These are phyloP conservation scores for Pipra filicauda DNA, from an alignment of 2,113 vertebrate genomes.

Conservation along the genomic window DNA sequence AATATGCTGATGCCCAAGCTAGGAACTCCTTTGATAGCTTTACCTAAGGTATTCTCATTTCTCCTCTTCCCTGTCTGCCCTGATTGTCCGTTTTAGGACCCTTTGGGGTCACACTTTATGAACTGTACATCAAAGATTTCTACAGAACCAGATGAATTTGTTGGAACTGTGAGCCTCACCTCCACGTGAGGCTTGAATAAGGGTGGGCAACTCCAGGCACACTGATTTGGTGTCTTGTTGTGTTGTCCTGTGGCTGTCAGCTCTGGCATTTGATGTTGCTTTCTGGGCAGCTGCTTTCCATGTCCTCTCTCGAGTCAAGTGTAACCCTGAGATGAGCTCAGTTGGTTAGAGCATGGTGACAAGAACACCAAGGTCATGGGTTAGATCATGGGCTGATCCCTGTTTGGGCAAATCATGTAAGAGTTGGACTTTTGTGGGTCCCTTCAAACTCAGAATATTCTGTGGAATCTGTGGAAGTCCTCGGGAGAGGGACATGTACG, in stretches of 20 bases:
- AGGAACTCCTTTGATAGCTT: background rate
- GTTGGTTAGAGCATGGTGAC: background rate
- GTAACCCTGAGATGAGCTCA: background rate
- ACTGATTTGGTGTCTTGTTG: background rate
- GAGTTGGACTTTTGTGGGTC: background rate
- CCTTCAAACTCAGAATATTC: background rate
- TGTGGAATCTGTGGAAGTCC: background rate
- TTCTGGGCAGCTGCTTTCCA: background rate
- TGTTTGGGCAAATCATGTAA: background rate
- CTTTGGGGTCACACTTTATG: background rate
- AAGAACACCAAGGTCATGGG: background rate
- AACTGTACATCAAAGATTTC: background rate
- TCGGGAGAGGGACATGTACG: background rate
- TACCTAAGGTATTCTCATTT: background rate
- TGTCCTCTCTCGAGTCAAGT: background rate
- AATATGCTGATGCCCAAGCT: background rate
- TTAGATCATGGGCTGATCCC: background rate
- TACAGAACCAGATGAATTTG: background rate
- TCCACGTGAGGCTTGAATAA: background rate
- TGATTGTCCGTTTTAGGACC: background rate
- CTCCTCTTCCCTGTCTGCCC: background rate
- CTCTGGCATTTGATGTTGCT: background rate
- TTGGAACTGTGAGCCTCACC: background rate
- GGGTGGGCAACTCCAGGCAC: no score
- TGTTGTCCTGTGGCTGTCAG: background rate